Percentiles rank a stretch among this genome's conserved stretches.
phyloP scores from a whole-genome alignment of 1,140 invertebrate species.

The Rhysida immarginata region DNA sequence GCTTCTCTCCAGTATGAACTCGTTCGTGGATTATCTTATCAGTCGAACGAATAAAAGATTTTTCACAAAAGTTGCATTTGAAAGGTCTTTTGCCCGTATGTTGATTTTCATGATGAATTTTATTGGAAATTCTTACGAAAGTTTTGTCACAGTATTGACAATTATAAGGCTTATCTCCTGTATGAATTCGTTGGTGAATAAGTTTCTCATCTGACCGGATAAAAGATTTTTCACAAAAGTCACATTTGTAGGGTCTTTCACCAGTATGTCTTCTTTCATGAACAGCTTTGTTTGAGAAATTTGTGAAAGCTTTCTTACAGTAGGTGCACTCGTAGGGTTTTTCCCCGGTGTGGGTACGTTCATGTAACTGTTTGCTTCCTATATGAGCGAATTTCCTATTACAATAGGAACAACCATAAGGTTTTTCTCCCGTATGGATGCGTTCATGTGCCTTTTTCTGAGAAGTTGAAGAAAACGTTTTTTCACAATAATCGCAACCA shows the following conservation, averaged over 20 bases:
- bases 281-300: not conserved
- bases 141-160: not conserved
- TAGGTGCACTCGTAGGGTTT: not conserved
- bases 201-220: not conserved
- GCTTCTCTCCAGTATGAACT: not conserved
- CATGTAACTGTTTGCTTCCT: not conserved
- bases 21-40: not conserved
- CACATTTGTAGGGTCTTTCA: not conserved
- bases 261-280: not conserved
- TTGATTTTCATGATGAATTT: not conserved
- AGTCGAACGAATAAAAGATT: not conserved
- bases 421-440: not conserved
- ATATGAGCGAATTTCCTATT: not conserved
- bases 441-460: not conserved
- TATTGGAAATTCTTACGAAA: not conserved
- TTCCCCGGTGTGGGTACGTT: not conserved
- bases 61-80: not conserved
- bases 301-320: not conserved
- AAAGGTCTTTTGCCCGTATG: not conserved
- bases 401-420: not conserved
- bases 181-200: not conserved
- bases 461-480: slow-evolving; percentile 19
- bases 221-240: not conserved
- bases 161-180: not conserved
- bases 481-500: slow-evolving; percentile 30